Evolutionary conservation across 2,113 vertebrate genomes (phyloP).

Genomic region (Chelonoidis abingdonii): DNA sequence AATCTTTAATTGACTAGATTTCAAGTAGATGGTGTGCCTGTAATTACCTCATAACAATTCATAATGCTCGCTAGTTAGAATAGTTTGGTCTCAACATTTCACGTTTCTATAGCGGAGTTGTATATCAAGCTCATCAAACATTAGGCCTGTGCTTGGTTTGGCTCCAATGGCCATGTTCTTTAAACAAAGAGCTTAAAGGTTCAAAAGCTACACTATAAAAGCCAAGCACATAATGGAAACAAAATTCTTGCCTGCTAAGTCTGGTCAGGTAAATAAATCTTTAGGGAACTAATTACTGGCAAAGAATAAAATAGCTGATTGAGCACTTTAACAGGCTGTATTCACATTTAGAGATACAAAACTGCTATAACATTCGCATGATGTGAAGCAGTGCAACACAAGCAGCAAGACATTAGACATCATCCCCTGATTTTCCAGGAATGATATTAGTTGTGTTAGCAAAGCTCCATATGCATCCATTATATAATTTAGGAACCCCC

Average conservation of each 20-base stretch:
- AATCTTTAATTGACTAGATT: neutral
- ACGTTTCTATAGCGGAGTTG: neutral
- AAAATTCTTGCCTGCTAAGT: neutral
- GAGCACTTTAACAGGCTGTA: neutral
- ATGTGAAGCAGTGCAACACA: neutral
- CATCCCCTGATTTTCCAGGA: neutral
- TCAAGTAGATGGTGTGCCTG: neutral
- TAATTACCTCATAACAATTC: neutral
- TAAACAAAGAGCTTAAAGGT: neutral
- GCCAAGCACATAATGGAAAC: neutral
- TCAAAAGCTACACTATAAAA: neutral
- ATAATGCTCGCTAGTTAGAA: neutral
- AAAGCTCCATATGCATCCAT: neutral
- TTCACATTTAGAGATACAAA: neutral
- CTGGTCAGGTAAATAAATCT: neutral
- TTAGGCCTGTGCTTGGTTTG: neutral
- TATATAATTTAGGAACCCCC: neutral
- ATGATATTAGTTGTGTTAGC: rapidly evolving
- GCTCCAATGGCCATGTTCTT: neutral
- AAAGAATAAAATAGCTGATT: neutral
- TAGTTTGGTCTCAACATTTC: neutral
- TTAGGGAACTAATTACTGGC: neutral
- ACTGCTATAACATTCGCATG: neutral
- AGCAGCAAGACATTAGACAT: neutral
- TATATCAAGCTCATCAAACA: neutral